Evolutionary conservation across 2,113 vertebrate species (phyloP), one percentile per base, ranked within the genome.

Genomic region (Lutjanus erythropterus): DNA sequence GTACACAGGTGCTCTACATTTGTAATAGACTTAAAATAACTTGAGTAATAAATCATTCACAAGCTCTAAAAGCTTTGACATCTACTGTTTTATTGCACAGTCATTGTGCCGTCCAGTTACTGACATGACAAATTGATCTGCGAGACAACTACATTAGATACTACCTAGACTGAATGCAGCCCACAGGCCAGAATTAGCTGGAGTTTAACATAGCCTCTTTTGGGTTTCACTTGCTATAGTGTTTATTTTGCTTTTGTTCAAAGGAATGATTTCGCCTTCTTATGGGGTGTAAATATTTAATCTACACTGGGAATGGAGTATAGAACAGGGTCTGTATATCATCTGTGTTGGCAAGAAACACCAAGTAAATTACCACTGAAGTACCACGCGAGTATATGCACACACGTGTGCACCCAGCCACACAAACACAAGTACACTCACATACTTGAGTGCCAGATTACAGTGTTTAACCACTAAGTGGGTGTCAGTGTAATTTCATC

Each of bases 401-500:
- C 41, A 66, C 3, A 59, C 39, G n/a, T 23, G n/a, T 23, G 7
- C 5, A 16, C 0, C 7, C 39, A 56, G 21, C n/a, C 53, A 39
- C 41, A 66, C 47, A 71, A 80, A 71, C 16, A 50, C 64, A 55
- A 75, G 60, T 19, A 55, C 50, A 50, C 66, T 68, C 41, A 59
- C 35, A 75, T 12, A 55, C 62, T 67, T 23, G 33, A 80, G 80
- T 61, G 56, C 23, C 61, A 70, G 66, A 80, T 82, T 58, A 77
- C 58, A 83, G 37, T 73, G 53, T 78, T 87, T 87, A 78, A 73
- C 52, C 71, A 60, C 62, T 71, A 41, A 83, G 55, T 33, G 58
- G 67, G 55, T 74, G 64, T 60, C 49, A 60, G 41, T 58, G 75
- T 86, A 62, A 87, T 79, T 87, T 67, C 16, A 79, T 71, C 74